phyloP scores from a whole-genome alignment of 2,113 vertebrate genomes.

The Python bivittatus region DNA sequence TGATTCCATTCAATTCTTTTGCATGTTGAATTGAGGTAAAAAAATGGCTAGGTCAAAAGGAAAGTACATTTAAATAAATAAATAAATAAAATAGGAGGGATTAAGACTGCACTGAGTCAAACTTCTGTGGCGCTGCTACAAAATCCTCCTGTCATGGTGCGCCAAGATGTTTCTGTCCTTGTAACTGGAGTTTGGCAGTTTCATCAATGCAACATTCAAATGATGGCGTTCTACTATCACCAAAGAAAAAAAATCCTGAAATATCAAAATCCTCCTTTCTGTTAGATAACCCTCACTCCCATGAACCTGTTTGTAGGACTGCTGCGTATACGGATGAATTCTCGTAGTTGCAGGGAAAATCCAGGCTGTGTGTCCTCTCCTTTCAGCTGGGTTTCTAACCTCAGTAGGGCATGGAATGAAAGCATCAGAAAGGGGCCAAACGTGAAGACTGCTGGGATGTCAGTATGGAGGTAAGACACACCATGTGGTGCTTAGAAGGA shows the following conservation, averaged over 20 bases:
- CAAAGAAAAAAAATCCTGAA: neutral
- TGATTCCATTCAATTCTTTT: neutral
- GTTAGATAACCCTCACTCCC: neutral
- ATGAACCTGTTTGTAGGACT: neutral
- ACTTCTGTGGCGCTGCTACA: neutral
- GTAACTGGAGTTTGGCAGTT: constrained; percentile 1
- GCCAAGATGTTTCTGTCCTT: neutral
- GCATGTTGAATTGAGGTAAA: neutral
- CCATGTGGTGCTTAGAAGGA: constrained; percentile 15
- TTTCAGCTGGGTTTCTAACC: constrained; percentile 18
- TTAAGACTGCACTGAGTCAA: neutral
- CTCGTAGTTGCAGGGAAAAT: constrained; percentile 12
- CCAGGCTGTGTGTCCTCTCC: neutral
- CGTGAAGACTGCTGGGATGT: constrained; percentile 40
- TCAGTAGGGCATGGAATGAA: neutral
- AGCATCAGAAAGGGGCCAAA: neutral
- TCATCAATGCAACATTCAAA: neutral
- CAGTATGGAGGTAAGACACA: constrained; percentile 3
- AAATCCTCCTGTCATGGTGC: neutral
- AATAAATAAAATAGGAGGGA: neutral
- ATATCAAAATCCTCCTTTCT: neutral
- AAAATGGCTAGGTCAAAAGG: neutral
- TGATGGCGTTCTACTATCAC: neutral
- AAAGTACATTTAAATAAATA: neutral
- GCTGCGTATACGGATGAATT: neutral